These are phyloP conservation scores for Himalopsyche phryganea DNA, from an alignment of 1,140 invertebrate species.

Conservation along the genomic window DNA sequence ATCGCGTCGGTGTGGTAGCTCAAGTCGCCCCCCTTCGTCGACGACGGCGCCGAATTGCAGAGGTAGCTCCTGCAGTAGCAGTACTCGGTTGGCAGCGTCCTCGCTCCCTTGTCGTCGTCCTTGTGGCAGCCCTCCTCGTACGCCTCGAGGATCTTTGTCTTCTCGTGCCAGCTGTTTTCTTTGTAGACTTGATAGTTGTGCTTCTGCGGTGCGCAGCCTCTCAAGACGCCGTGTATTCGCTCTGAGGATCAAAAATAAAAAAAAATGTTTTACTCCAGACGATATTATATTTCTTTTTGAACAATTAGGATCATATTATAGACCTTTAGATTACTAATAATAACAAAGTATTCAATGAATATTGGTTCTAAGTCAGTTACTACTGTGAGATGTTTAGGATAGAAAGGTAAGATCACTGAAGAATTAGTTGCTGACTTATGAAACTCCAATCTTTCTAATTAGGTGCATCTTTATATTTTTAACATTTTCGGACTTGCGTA, in stretches of 20 bases:
- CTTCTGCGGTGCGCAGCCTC: constrained; percentile 72
- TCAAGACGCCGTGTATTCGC: constrained; percentile 57
- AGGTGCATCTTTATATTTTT: no score
- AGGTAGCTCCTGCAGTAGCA: constrained; percentile 66
- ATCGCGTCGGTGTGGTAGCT: constrained; percentile 52
- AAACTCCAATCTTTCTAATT: no score
- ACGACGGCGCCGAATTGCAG: constrained; percentile 57
- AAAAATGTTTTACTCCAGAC: no score
- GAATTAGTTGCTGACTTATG: no score
- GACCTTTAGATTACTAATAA: no score
- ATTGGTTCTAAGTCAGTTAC: no score
- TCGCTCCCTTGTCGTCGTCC: constrained; percentile 58
- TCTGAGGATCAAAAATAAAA: constrained; percentile 44
- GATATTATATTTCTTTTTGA: no score
- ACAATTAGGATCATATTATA: no score
- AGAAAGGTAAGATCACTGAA: no score
- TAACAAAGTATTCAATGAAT: no score
- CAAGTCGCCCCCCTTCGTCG: constrained; percentile 42
- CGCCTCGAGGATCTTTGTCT: constrained; percentile 59
- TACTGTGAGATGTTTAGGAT: no score
- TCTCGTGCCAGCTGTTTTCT: constrained; percentile 57
- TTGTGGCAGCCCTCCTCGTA: constrained; percentile 65
- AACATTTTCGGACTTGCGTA: no score
- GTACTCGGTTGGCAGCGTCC: constrained; percentile 53
- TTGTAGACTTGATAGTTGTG: constrained; percentile 58